Conservation (phyloP, 23 tunicate genomes). For the Botrylloides violaceus region DNA sequence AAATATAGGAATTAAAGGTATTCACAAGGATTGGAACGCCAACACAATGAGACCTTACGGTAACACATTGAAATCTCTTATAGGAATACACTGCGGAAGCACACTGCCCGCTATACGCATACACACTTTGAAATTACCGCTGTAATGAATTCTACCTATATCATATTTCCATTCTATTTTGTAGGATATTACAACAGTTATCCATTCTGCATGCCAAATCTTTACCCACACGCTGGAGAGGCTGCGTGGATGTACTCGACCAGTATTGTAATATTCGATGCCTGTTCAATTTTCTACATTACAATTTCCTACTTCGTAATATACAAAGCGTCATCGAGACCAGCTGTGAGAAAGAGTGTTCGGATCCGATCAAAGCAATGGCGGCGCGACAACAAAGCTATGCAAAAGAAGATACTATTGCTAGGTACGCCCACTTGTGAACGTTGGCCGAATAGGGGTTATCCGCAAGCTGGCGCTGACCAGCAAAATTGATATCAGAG, state of each 20-base stretch:
- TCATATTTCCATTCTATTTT: slow-evolving; percentile 6
- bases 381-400: slow-evolving; percentile 74
- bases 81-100: background rate
- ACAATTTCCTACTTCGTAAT: slow-evolving; percentile 66
- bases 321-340: slow-evolving; percentile 70
- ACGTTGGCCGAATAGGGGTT: too few species aligned
- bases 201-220: slow-evolving; percentile 58
- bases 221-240: slow-evolving; percentile 56
- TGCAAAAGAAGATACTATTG: slow-evolving; percentile 71
- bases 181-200: slow-evolving; percentile 70
- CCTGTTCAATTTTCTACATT: slow-evolving; percentile 56
- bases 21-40: slow-evolving; percentile 42
- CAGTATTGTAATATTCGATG: slow-evolving; percentile 42
- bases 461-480: too few species aligned
- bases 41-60: slow-evolving; percentile 42
- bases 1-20: slow-evolving; percentile 17
- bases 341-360: slow-evolving; percentile 77
- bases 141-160: too few species aligned
- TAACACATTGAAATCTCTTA: slow-evolving; percentile 11
- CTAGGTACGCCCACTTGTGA: slow-evolving; percentile 68
- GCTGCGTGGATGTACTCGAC: slow-evolving; percentile 76
- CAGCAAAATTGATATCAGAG: too few species aligned
- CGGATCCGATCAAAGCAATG: slow-evolving; percentile 66
- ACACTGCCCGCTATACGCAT: too few species aligned
- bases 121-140: too few species aligned